Percentiles rank a stretch among this genome's conserved stretches.
Conservation (phyloP, 2,797 vertebrate genomes). For the Microctenopoma stevenorrisi region DNA sequence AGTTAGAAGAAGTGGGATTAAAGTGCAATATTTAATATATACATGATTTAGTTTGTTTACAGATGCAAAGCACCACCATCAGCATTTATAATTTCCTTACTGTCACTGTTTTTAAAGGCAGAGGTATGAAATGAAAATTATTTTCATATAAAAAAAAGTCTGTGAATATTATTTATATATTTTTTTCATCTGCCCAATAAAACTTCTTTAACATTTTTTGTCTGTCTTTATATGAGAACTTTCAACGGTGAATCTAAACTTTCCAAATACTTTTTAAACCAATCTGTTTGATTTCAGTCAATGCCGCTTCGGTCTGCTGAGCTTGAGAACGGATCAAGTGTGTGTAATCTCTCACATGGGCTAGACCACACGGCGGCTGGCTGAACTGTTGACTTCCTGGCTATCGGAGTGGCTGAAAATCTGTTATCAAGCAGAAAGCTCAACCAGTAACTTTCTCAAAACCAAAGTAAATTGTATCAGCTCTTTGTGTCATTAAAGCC, state of each 20-base stretch:
- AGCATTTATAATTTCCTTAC: conserved; percentile 42
- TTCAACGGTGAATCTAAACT: conserved; percentile 6
- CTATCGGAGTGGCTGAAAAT: conserved; percentile 18
- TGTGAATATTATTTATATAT: conserved; percentile 84
- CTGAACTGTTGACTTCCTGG: conserved; percentile 31
- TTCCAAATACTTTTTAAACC: conserved; percentile 4
- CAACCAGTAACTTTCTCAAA: too few relatives aligned
- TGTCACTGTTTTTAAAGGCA: conserved; percentile 58
- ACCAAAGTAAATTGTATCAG: neutral
- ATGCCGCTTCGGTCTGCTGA: conserved; percentile 20
- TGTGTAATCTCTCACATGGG: conserved; percentile 50
- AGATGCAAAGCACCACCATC: conserved; percentile 50
- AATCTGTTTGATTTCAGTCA: conserved; percentile 5
- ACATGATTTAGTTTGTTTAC: conserved; percentile 46
- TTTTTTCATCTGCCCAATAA: conserved; percentile 79
- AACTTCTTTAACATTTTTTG: conserved; percentile 51
- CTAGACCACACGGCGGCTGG: conserved; percentile 7
- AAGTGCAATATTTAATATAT: conserved; percentile 81
- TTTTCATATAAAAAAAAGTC: conserved; percentile 79
- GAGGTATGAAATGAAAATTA: conserved; percentile 66
- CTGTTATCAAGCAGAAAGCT: conserved; percentile 6
- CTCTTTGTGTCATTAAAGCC: conserved; percentile 28
- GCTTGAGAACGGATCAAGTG: conserved; percentile 46
- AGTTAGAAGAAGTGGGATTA: conserved; percentile 53
- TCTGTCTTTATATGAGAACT: conserved; percentile 6